Evolutionary conservation across 2,888 invertebrate species (phyloP).

Genomic region (Hirtodrosophila cameraria): DNA sequence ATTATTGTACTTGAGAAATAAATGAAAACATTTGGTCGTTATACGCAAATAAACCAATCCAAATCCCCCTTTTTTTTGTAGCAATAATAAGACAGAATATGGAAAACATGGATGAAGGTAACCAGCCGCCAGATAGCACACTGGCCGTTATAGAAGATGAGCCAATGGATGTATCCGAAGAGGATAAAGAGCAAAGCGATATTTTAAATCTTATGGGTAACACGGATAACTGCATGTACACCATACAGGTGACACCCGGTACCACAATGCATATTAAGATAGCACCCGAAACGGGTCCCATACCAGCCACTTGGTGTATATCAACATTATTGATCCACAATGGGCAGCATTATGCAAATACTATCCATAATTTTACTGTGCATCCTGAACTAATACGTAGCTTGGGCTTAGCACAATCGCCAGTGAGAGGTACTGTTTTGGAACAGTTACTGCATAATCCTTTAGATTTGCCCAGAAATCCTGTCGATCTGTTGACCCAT

Average conservation of each 20-base stretch:
- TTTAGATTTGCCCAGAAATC: neutral
- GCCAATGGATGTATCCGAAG: neutral
- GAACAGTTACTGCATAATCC: constrained; percentile 3
- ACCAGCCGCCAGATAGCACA: neutral
- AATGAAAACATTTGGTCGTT: constrained; percentile 3
- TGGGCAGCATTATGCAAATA: constrained; percentile 12
- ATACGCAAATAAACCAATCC: too few relatives aligned
- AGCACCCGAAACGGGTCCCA: neutral
- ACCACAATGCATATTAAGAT: constrained; percentile 21
- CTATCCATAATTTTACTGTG: constrained; percentile 10
- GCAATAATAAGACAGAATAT: too few relatives aligned
- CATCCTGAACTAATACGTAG: neutral
- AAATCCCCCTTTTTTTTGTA: too few relatives aligned
- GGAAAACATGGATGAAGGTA: constrained; percentile 7
- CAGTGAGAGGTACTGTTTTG: neutral
- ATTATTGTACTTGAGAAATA: constrained; percentile 20
- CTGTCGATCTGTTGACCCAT: too few relatives aligned
- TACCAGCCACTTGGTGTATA: constrained; percentile 16
- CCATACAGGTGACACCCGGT: constrained; percentile 3
- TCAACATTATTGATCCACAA: constrained; percentile 25
- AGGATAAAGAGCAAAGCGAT: constrained; percentile 2
- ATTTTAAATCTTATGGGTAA: neutral
- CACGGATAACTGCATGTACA: neutral
- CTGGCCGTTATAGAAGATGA: too few relatives aligned
- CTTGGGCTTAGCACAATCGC: neutral